Conservation (phyloP, 1,140 invertebrate species). For the Parapsyche elsis region DNA sequence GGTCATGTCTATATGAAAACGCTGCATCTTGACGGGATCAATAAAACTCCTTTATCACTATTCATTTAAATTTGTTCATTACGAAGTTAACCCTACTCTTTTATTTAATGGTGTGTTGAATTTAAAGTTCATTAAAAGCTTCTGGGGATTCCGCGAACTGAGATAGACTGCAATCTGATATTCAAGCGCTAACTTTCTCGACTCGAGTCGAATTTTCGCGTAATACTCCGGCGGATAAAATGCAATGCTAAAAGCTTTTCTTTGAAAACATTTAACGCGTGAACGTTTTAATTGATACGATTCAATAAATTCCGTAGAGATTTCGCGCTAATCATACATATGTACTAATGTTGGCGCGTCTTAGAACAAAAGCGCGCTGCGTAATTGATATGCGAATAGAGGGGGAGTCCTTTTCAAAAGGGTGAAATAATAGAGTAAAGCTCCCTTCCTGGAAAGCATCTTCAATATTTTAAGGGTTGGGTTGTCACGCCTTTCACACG, state of each 20-base stretch:
- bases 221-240: not conserved
- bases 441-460: not conserved
- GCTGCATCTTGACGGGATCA: no score
- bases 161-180: not conserved
- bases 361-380: not conserved
- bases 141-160: not conserved
- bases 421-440: not conserved
- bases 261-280: no score
- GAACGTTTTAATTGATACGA: not conserved
- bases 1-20: no score
- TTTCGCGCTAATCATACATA: not conserved
- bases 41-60: no score
- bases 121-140: not conserved
- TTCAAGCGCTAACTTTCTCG: not conserved
- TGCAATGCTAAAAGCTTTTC: not conserved
- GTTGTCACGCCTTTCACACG: not conserved
- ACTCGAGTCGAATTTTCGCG: not conserved
- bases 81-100: not conserved
- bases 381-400: constrained; percentile 11
- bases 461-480: not conserved
- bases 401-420: not conserved
- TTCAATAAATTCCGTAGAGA: not conserved
- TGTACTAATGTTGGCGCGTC: not conserved
- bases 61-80: no score
- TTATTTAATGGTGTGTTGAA: not conserved